Percentiles rank a stretch among this genome's conserved stretches.
Evolutionary conservation across 1,140 invertebrate genomes (phyloP).

Genomic region (Anagrus nilaparvatae): DNA sequence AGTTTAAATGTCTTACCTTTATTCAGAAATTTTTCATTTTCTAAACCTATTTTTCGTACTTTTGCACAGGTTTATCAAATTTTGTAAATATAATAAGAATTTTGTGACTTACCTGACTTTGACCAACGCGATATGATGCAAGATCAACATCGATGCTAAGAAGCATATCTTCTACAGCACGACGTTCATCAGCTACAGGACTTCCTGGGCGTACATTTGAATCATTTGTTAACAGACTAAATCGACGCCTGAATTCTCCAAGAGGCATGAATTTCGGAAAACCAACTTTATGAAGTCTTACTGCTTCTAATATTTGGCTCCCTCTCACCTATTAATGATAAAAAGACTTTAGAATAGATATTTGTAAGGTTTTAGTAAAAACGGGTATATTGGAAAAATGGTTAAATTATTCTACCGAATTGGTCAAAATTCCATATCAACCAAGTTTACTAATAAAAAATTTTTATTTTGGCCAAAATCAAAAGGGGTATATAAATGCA

Average conservation of each 20-base stretch:
- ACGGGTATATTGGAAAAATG: no score
- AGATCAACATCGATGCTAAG: constrained; percentile 77
- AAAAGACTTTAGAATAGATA: no score
- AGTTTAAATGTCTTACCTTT: no score
- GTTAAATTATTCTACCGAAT: no score
- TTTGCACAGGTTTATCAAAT: no score
- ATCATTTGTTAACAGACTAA: constrained; percentile 58
- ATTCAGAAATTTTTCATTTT: no score
- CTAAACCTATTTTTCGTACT: no score
- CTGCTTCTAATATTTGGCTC: constrained; percentile 78
- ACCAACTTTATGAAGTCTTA: constrained; percentile 84
- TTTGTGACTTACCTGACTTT: constrained; percentile 74
- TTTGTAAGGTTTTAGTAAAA: no score
- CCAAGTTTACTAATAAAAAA: no score
- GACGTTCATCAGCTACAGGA: constrained; percentile 50
- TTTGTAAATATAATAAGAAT: not conserved
- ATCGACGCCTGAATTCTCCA: constrained; percentile 77
- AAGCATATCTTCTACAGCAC: constrained; percentile 69
- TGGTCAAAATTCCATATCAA: no score
- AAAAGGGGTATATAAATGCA: no score
- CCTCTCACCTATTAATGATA: constrained; percentile 79
- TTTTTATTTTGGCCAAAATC: no score
- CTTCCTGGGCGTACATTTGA: constrained; percentile 42
- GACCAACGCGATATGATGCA: constrained; percentile 76
- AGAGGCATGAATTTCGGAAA: constrained; percentile 85